A percentile compares a stretch with the other conserved stretches of the same genome.
Conservation (phyloP, 2,113 vertebrate genomes). For the Planiliza haematocheilus region DNA sequence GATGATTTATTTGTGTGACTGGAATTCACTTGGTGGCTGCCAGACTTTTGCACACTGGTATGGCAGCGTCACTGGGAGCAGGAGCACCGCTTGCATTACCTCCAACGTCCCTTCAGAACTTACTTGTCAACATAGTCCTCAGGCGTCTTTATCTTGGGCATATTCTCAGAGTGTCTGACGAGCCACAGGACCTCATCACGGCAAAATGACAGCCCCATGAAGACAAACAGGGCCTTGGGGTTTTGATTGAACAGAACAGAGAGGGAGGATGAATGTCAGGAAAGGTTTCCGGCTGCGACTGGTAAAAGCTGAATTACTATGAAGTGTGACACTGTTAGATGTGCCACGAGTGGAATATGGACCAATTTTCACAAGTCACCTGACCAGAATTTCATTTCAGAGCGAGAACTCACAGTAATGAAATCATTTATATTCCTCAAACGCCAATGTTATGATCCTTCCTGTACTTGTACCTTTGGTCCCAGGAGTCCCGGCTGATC, state of each 20-base stretch:
- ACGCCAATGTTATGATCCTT: background rate
- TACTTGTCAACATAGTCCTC: conserved; percentile 92
- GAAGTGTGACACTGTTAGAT: conserved; percentile 9
- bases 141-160: conserved; percentile 90
- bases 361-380: conserved; percentile 1
- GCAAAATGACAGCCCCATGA: conserved; percentile 93
- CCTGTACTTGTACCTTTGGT: conserved; percentile 85
- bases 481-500: conserved; percentile 93
- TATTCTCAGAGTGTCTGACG: conserved; percentile 89
- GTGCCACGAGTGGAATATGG: background rate
- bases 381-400: conserved; percentile 21
- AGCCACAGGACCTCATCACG: conserved; percentile 94
- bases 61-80: background rate
- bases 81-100: background rate
- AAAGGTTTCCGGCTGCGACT: conserved; percentile 2
- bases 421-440: conserved; percentile 15
- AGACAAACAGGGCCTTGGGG: conserved; percentile 87
- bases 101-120: conserved; percentile 42
- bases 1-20: background rate
- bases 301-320: conserved; percentile 16
- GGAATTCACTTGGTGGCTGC: background rate
- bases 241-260: conserved; percentile 35
- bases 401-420: conserved; percentile 3
- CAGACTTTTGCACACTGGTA: background rate
- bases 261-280: conserved; percentile 18